Base-by-base conservation (phyloP, 1,140 invertebrate species). In the Drosophila navojoa region DNA sequence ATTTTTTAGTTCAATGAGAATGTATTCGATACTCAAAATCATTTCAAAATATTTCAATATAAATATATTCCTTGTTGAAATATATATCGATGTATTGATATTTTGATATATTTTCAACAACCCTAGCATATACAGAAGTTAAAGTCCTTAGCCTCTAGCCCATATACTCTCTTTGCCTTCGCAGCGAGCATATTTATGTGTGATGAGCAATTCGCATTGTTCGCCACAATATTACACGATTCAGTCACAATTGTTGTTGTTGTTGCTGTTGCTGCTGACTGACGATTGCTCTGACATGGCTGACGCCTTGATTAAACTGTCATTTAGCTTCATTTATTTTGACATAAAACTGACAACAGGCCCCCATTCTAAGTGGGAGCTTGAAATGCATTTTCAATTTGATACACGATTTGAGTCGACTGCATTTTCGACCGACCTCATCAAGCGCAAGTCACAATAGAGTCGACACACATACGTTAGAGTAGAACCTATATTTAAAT, bases 271-370 rank as follows among this genome's bases (percentile, higher is more conserved):
- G 45, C 19, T 61, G 38, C 4, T 52, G 49, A 42, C 71, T 69
- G 42, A 54, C 29, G 44, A 59, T 19, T 81, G 71, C 79, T 78
- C 78, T 78, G 82, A 78, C 81, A 85, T 76, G 66, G 82, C 74
- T 80, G 86, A 81, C 82, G 82, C 87, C 79, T 91, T 90, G 89
- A 90, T 90, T 90, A 90, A 90, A 91, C 89, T 90, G 89, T 90
- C 87, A 90, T 82, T 90, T 90, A 84, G 71, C 89, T 91, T 90
- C 89, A 90, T 90, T 91, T 90, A 90, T 90, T 90, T 90, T 90
- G 87, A 90, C 87, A 91, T 58, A 91, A 90, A 90, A 89, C 87
- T 90, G 87, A 90, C 87, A 82, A 69, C 75, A 67, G 79, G 80
- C 77, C 73, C 71, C 82, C 87, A 90, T 87, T 87, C 70, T 74